phyloP scores from a whole-genome alignment of 2,113 vertebrate species.

The Chloropsis hardwickii region DNA sequence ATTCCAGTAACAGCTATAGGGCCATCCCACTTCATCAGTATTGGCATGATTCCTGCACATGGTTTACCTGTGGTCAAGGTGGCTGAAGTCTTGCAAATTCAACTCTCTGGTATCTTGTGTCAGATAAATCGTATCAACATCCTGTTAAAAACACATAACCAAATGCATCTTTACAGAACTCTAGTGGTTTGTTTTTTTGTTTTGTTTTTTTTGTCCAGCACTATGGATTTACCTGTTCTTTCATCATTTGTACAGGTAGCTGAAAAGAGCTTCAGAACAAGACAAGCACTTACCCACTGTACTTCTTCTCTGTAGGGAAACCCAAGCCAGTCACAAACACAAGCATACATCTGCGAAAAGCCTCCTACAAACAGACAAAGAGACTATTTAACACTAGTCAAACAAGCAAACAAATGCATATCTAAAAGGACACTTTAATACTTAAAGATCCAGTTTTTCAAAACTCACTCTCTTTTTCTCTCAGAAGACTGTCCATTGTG shows the following conservation, averaged over 20 bases:
- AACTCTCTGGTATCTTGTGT: slow-evolving; percentile 94
- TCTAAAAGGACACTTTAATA: not conserved
- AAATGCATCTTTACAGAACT: not conserved
- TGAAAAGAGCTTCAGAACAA: not conserved
- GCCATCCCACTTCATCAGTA: not conserved
- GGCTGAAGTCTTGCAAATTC: slow-evolving; percentile 96
- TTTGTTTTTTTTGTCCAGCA: not conserved
- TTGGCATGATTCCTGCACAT: not conserved
- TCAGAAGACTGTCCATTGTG: not conserved
- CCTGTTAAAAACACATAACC: slow-evolving; percentile 72
- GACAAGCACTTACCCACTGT: slow-evolving; percentile 87
- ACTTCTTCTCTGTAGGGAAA: slow-evolving; percentile 93
- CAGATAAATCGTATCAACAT: slow-evolving; percentile 96
- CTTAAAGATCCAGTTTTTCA: not conserved
- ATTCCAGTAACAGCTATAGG: not conserved
- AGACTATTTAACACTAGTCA: not conserved
- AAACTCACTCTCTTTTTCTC: slow-evolving; percentile 20
- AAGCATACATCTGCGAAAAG: slow-evolving; percentile 96
- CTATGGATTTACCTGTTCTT: not conserved
- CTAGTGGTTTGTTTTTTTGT: not conserved
- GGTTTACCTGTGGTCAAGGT: slow-evolving; percentile 92
- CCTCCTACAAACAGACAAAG: slow-evolving; percentile 78
- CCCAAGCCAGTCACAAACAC: slow-evolving; percentile 95
- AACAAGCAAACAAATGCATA: not conserved
- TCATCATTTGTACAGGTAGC: not conserved